These are phyloP conservation scores for Scyliorhinus canicula DNA, from an alignment of 2,797 vertebrate species.

Conservation along the genomic window DNA sequence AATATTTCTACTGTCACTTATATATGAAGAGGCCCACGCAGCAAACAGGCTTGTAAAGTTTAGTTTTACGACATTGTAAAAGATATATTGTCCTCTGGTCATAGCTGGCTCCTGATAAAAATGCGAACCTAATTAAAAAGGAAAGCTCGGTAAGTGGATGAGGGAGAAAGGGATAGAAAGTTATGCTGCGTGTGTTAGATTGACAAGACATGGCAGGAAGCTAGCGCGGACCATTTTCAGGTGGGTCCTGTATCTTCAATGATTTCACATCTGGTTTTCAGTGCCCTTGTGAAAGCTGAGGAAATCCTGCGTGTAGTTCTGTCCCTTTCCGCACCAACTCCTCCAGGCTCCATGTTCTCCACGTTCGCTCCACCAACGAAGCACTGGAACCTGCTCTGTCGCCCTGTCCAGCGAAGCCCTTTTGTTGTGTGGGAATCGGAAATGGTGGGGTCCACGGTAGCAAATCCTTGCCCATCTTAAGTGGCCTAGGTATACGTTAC, in stretches of 20 bases:
- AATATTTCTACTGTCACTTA: not conserved
- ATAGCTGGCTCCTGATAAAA: not conserved
- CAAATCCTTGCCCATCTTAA: not conserved
- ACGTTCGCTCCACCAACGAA: not conserved
- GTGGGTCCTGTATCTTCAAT: not conserved
- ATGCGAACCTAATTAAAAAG: not conserved
- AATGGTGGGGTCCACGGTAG: not conserved
- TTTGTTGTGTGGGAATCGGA: not conserved
- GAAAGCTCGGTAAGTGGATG: not conserved
- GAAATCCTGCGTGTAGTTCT: not conserved
- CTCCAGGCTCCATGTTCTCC: no score
- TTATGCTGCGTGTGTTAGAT: not conserved
- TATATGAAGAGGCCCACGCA: not conserved
- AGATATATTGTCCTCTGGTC: not conserved
- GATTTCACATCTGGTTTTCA: not conserved
- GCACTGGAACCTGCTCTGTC: not conserved
- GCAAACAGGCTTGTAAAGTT: constrained; percentile 12
- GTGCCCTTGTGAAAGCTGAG: not conserved
- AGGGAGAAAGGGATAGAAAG: not conserved
- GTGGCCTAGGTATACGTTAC: not conserved
- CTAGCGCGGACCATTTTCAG: not conserved
- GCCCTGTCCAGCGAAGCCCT: no score
- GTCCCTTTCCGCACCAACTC: not conserved
- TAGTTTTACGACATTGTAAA: not conserved
- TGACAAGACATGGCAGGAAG: not conserved